These are phyloP conservation scores for Tridacna gigas DNA, from an alignment of 2,888 invertebrate genomes.

Conservation along the genomic window DNA sequence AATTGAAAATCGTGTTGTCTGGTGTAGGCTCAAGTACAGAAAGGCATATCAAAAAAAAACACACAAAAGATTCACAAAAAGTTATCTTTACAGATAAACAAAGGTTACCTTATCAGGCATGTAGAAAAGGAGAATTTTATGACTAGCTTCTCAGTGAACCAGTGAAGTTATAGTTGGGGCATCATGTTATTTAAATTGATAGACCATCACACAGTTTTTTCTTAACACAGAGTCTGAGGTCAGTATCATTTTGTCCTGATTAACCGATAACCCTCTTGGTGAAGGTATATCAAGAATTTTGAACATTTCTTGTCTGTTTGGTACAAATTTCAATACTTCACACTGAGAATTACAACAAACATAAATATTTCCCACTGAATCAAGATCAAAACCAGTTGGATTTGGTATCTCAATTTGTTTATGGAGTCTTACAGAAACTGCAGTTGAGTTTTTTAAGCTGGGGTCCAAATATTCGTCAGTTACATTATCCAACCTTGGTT, in stretches of 20 bases:
- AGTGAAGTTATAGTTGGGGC: neutral
- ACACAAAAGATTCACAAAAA: too few species aligned
- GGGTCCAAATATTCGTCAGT: too few species aligned
- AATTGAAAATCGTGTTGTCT: too few species aligned
- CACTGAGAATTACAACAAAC: conserved; percentile 14
- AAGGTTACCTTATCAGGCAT: too few species aligned
- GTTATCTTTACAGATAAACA: too few species aligned
- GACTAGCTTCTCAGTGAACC: neutral
- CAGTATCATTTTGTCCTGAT: neutral
- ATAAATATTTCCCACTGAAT: neutral
- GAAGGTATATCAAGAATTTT: neutral
- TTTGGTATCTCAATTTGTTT: neutral
- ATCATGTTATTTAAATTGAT: neutral
- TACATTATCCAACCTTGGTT: too few species aligned
- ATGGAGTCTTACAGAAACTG: too few species aligned
- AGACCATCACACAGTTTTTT: conserved; percentile 18
- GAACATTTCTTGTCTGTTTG: neutral
- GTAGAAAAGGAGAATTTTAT: neutral
- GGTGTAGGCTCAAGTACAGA: too few species aligned
- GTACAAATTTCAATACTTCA: neutral
- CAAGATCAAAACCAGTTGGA: conserved; percentile 20
- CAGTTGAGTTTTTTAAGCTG: too few species aligned
- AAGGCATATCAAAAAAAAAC: too few species aligned
- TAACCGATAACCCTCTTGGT: neutral
- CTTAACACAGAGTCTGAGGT: conserved; percentile 8